Base-by-base conservation (phyloP, 1,140 invertebrate genomes). In the Diachasma alloeum region DNA sequence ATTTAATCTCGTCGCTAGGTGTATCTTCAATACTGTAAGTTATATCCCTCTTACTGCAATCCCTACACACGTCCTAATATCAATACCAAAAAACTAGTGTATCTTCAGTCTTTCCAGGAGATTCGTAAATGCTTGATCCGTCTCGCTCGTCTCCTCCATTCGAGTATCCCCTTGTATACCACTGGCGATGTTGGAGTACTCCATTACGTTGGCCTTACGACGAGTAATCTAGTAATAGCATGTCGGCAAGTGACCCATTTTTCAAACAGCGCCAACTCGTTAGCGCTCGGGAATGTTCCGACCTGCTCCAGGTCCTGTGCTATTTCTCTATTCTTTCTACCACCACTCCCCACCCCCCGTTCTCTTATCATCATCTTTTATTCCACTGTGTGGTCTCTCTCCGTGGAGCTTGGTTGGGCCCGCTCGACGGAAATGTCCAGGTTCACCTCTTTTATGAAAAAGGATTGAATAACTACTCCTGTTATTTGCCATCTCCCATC, bases 221-320 rank as follows among this genome's bases (percentile, higher is more conserved):
- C 66, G 74, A 37, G 74, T 76, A 76, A 76, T 76, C 74, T 76
- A 46, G 74, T 76, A 76, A 76, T 76, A 76, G 74, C 74, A 71
- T 76, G 74, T 76, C 74, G 44, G 53, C 74, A 76, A 76, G 74
- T 71, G 74, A 71, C 74, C 74, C 68, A 76, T 76, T 76, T 76
- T 76, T 76, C 67, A 76, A 67, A 76, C 74, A 59, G 68, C 68
- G 42, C 67, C 74, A 76, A 76, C 74, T 76, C 67, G 74, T 70
- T 76, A 76, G 68, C 74, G 63, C 67, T 44, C 13, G 46, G 44
- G 19, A 70, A 68, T 76, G 67, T 46, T 48, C 72, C 53, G 48
- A 36, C 31, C 37, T 44, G 48, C 46, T 26, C 67, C 68, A 31
- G 39, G 44, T 63, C 59, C 59, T 63, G 59, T 11, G 24, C 59